Evolutionary conservation across 2,888 invertebrate genomes (phyloP), one percentile per base, ranked within the genome.

Genomic region (Ecliptopera silaceata): DNA sequence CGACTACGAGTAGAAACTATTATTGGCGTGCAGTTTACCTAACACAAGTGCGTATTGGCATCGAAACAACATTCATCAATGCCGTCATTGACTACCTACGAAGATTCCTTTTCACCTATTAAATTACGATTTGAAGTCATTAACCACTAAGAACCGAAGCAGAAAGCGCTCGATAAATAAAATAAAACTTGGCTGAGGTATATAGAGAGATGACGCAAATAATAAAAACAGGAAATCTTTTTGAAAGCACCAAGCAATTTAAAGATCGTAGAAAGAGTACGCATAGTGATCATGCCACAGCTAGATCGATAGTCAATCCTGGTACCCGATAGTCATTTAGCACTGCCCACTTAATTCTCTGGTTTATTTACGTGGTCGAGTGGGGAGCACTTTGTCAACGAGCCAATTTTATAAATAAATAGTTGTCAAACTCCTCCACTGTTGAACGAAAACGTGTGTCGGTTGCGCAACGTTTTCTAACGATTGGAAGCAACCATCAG

Each of bases 361-460:
- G 65, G 67, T 75, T 75, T 80, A 80, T 81, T 82, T 79, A 74
- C 75, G 80, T 72, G 61, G 60, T 60, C 68, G 70, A 74, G 74
- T 74, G 72, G 74, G 71, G 78, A 74, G 72, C 64, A 64, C 46
- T 70, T 81, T 87, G 87, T 82, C 83, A 82, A 70, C 56, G 65
- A 58, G 86, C 87, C 87, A 86, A 54, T 75, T 73, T 77, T 86
- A 87, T 80, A 81, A 84, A 83, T 86, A 87, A 84, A 76, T 70
- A 75, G 74, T 79, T 82, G 82, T 85, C 82, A 82, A 82, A 83
- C 77, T 72, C 72, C 69, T 44, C 44, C n/a, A 70, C 49, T 52
- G 32, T 46, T 56, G 10, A 36, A 36, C 56, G 48, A 36, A 48
- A 55, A 55, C 73, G 72, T 70, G 69, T 65, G 60, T 63, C 65